These are phyloP conservation scores for Phenacoccus solenopsis DNA, from an alignment of 1,140 invertebrate genomes.

Conservation along the genomic window DNA sequence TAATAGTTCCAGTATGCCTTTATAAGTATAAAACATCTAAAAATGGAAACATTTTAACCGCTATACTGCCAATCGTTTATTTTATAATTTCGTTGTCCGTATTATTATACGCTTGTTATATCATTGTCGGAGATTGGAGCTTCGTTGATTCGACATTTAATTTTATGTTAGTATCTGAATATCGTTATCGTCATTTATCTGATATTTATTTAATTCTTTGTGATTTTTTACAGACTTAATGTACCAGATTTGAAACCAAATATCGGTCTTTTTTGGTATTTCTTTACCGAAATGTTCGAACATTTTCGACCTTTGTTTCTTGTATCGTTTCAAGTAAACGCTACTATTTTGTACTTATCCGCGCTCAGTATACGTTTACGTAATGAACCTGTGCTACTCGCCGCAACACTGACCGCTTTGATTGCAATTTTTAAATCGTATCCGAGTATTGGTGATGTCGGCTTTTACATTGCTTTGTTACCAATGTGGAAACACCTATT, in stretches of 20 bases:
- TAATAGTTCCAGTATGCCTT: conserved; percentile 58
- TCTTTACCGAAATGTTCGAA: conserved; percentile 99
- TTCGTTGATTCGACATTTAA: conserved; percentile 69
- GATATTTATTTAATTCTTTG: not conserved
- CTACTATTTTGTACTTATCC: conserved; percentile 74
- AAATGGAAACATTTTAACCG: conserved; percentile 36
- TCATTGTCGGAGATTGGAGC: conserved; percentile 41
- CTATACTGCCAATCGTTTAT: conserved; percentile 34
- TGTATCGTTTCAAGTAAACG: conserved; percentile 94
- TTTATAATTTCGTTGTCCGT: conserved; percentile 11
- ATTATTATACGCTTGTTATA: conserved; percentile 20
- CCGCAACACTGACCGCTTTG: conserved; percentile 69
- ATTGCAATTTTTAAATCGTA: conserved; percentile 93
- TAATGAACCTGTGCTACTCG: conserved; percentile 73
- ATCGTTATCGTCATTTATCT: conserved; percentile 24
- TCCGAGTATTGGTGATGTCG: conserved; percentile 87
- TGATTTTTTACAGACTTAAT: conserved; percentile 47
- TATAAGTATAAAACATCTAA: conserved; percentile 23
- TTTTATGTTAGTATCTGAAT: conserved; percentile 78
- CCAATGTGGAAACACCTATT: conserved; percentile 86
- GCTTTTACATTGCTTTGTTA: conserved; percentile 77
- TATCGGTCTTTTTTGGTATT: conserved; percentile 98
- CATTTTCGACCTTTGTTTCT: conserved; percentile 92
- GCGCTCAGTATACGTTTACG: conserved; percentile 75
- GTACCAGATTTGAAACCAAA: conserved; percentile 93